Evolutionary conservation across 2,113 vertebrate species (phyloP), one percentile per base, ranked within the genome.

Genomic region (Neotoma lepida): DNA sequence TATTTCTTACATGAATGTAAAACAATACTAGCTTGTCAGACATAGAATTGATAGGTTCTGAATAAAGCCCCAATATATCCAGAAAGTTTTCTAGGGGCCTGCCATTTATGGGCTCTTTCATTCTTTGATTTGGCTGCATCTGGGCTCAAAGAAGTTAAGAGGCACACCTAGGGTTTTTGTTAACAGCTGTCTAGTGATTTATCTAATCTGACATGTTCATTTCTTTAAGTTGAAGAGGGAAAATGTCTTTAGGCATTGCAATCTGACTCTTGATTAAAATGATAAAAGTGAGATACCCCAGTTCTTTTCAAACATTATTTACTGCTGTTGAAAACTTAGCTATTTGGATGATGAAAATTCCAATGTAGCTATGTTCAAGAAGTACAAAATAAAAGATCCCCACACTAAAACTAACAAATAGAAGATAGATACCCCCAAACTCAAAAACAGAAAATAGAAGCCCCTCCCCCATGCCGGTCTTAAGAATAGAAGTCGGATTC

Each of bases 181-280:
- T 96, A 93, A 94, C 90, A 97, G 93, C 90, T 96, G 93, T 97
- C 84, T 95, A 70, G 51, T 84, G 89, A 94, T 96, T 97, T 95
- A 97, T 98, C 86, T 97, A 91, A 93, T 96, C 71, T 97, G 74
- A 86, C 85, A 93, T 90, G 68, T 96, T 97, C 93, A 81, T 96
- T 97, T 97, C 97, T 97, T 95, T 95, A 97, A 95, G 82, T 97
- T 96, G 92, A 96, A 94, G 91, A 95, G 49, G 58, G 85, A 97
- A 96, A 95, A 97, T 97, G 73, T 96, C 95, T 97, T 95, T 95
- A 95, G 94, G 96, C 94, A 63, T 94, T 87, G 68, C 82, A 94
- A 94, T 94, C 86, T 94, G 71, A 96, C 4, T 97, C 91, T 96
- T 97, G 95, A 96, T 97, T 95, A 91, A 96, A 97, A 97, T 95